Base-by-base conservation (phyloP, 2,888 invertebrate genomes). In the Nebria brevicollis region DNA sequence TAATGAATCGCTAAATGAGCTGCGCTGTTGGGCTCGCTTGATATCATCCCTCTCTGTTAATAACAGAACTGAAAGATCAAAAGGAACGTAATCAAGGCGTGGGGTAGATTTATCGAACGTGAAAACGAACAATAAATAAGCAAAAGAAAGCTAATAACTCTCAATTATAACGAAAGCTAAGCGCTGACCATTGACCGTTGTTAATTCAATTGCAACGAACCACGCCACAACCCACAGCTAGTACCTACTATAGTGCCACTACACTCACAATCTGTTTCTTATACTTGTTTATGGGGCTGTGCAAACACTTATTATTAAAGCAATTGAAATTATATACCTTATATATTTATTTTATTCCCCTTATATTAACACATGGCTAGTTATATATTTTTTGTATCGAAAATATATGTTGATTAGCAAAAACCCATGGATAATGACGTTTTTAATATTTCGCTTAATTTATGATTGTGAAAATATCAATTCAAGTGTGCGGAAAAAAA, bases 101-200 rank as follows among this genome's bases (percentile, higher is more conserved):
- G 66, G 66, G 64, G 43, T 66, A 54, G 79, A 79, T 75, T 80
- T 75, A 80, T 75, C 72, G 80, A 64, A 80, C 75, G 75, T 75
- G 75, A 75, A 80, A 80, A 75, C 80, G 80, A 80, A 81, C 76
- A 77, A 81, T 81, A 81, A 81, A 81, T 81, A 77, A 81, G 66
- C 72, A 72, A 76, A 81, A 72, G 77, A 81, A 76, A 81, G 81
- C 80, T 85, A 84, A 84, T 85, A 87, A 86, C 85, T 87, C 86
- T 86, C 86, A 86, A 86, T 87, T 87, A 86, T 85, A 81, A 72
- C 43, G 80, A 75, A 70, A 72, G 68, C 75, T 54, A 54, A 15
- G 75, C 43, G 41, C 85, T 84, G 84, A 85, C 85, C 85, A 83
- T 83, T 85, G 84, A 84, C 84, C 85, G 84, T 83, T 83, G 77